These are phyloP conservation scores for Halcyon smyrnensis DNA, from an alignment of 2,797 vertebrate genomes.

Conservation along the genomic window DNA sequence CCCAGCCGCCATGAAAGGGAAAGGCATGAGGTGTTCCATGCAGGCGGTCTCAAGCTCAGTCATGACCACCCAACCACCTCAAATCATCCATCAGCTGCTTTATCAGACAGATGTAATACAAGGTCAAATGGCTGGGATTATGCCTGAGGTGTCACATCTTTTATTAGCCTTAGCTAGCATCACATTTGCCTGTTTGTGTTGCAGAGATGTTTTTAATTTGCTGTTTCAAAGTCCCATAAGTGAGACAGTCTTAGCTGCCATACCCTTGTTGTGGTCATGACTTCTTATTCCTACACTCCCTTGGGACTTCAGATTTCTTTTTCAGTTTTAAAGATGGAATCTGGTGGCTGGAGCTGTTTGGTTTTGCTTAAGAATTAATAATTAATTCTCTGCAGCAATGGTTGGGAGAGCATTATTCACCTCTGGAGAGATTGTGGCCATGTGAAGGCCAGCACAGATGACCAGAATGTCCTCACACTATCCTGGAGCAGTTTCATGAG, in stretches of 20 bases:
- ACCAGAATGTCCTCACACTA: not conserved
- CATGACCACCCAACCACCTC: not conserved
- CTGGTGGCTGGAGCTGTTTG: not conserved
- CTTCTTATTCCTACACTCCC: not conserved
- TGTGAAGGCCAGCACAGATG: not conserved
- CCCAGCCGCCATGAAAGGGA: accelerated
- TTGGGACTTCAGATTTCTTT: not conserved
- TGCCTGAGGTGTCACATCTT: not conserved
- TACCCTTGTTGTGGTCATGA: not conserved
- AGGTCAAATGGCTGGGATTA: not conserved
- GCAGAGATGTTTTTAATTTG: not conserved
- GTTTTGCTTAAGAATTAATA: not conserved
- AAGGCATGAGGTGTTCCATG: not conserved
- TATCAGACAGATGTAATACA: accelerated
- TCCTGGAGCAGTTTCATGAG: not conserved
- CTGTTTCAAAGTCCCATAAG: not conserved
- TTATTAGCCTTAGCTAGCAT: not conserved
- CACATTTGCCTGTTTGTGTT: not conserved
- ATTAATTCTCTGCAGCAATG: not conserved
- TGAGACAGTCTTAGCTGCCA: not conserved
- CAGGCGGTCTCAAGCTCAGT: not conserved
- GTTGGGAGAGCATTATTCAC: not conserved
- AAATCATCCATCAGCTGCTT: not conserved
- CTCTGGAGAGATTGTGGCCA: accelerated
- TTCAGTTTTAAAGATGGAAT: not conserved